Base-by-base conservation (phyloP, 2,113 vertebrate genomes). In the Sturnus vulgaris region DNA sequence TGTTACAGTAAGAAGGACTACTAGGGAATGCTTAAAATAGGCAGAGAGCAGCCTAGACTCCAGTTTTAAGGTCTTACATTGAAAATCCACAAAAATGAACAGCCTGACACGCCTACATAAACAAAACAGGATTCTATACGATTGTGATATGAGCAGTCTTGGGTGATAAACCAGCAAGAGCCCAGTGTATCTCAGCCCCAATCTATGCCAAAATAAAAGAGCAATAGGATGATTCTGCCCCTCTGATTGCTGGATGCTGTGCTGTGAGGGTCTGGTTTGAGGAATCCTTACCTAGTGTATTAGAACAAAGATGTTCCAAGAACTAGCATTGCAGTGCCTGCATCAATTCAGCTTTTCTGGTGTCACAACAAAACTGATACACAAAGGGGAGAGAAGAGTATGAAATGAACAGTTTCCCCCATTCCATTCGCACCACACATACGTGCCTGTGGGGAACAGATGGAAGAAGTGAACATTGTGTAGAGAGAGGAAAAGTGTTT, bases 381-480 rank as follows among this genome's bases (percentile, higher is more conserved):
- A 94, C 95, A 97, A 95, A 97, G 70, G 68, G 55, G 77, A 87
- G 76, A 82, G 87, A 79, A 84, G 71, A 91, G 35, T 82, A 86
- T 33, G 78, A 96, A 97, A 93, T 85, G 88, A 97, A 92, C 93
- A 93, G 80, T 78, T 95, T 86, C 79, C 71, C 61, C 82, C 59
- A 37, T 78, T 76, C 75, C 47, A 46, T 93, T 96, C 68, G 0
- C 94, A 95, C 92, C 82, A 57, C 73, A 81, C 83, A 93, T 94
- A 83, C 73, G 3, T 82, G 81, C 88, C 65, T n/a, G 12, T 42
- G 72, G 66, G 88, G 95, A 97, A 97, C 97, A 97, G 97, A 97
- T 97, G 97, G 95, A 82, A 95, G 87, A 92, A 86, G 63, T 19
- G 77, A 93, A 92, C 61, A 90, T 76, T 94, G 92, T 82, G 92